A percentile compares a stretch with the other conserved stretches of the same genome.
phyloP scores from a whole-genome alignment of 1,140 invertebrate genomes.

The Drosophila quadrilineata region DNA sequence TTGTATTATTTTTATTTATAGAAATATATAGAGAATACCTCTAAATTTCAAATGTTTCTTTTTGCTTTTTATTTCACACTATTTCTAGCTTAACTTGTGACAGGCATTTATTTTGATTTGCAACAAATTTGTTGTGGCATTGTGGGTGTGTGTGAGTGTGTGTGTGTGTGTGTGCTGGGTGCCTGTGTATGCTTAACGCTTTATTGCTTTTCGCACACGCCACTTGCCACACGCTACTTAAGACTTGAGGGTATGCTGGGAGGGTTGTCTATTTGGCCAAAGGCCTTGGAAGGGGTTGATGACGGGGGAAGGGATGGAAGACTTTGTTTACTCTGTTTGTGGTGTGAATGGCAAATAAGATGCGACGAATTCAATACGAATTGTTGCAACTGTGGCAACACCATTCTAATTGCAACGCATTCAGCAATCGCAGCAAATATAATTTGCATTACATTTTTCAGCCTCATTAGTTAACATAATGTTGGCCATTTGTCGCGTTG shows the following conservation, averaged over 20 bases:
- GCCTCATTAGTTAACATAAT: slow-evolving; percentile 62
- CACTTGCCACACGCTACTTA: slow-evolving; percentile 46
- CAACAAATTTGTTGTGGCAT: slow-evolving; percentile 67
- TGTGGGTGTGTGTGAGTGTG: slow-evolving; percentile 44
- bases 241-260: slow-evolving; percentile 33
- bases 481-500: slow-evolving; percentile 21
- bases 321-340: slow-evolving; percentile 75
- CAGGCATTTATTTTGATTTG: slow-evolving; percentile 77
- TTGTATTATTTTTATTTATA: too few species aligned
- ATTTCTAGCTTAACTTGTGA: slow-evolving; percentile 40
- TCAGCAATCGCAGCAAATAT: slow-evolving; percentile 59
- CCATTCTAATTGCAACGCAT: slow-evolving; percentile 56
- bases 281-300: background rate
- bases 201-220: slow-evolving; percentile 71
- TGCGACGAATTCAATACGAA: slow-evolving; percentile 49
- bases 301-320: background rate
- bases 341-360: slow-evolving; percentile 78
- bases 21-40: slow-evolving; percentile 22
- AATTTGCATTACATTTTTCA: slow-evolving; percentile 52
- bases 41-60: background rate
- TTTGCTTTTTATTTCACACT: slow-evolving; percentile 27
- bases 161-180: slow-evolving; percentile 40
- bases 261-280: slow-evolving; percentile 52
- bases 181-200: slow-evolving; percentile 42
- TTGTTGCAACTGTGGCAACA: background rate